Percentiles rank a stretch among this genome's conserved stretches.
These are phyloP conservation scores for Electrophaes corylata DNA, from an alignment of 2,888 invertebrate genomes.

Conservation along the genomic window DNA sequence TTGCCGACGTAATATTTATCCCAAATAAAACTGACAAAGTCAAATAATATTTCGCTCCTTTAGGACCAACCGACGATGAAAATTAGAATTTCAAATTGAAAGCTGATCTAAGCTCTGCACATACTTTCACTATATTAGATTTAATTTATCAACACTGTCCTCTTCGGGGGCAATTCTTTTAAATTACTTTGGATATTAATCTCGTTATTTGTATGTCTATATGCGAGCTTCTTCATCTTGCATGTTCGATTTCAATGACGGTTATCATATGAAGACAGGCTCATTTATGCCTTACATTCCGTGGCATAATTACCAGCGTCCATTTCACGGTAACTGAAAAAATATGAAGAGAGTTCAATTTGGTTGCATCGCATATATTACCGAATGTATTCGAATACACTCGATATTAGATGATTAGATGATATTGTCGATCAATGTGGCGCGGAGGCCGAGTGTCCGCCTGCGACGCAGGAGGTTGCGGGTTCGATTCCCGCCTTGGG, in stretches of 20 bases:
- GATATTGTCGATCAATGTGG: too few species aligned
- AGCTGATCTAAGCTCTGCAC: slow-evolving; percentile 44
- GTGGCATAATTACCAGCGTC: slow-evolving; percentile 42
- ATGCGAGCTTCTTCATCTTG: too few species aligned
- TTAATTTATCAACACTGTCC: slow-evolving; percentile 39
- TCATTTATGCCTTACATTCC: slow-evolving; percentile 47
- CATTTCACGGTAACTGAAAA: slow-evolving; percentile 48
- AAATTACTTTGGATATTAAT: slow-evolving; percentile 21
- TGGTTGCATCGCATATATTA: slow-evolving; percentile 26
- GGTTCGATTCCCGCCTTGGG: too few species aligned
- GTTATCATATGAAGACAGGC: slow-evolving; percentile 45
- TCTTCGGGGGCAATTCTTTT: slow-evolving; percentile 11
- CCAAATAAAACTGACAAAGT: slow-evolving; percentile 46
- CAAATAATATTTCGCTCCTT: slow-evolving; percentile 47
- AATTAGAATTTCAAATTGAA: slow-evolving; percentile 58
- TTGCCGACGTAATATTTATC: slow-evolving; percentile 49
- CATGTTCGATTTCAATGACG: too few species aligned
- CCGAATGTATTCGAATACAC: background rate
- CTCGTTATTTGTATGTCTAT: slow-evolving; percentile 15
- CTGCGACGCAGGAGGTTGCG: too few species aligned
- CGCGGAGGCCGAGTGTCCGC: too few species aligned
- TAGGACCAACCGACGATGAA: slow-evolving; percentile 41
- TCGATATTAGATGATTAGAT: too few species aligned
- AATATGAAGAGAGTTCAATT: slow-evolving; percentile 40
- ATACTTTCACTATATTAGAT: slow-evolving; percentile 37